Evolutionary conservation across 92 coral and sea anemone genomes (phyloP).

Genomic region (Muricea muricata): DNA sequence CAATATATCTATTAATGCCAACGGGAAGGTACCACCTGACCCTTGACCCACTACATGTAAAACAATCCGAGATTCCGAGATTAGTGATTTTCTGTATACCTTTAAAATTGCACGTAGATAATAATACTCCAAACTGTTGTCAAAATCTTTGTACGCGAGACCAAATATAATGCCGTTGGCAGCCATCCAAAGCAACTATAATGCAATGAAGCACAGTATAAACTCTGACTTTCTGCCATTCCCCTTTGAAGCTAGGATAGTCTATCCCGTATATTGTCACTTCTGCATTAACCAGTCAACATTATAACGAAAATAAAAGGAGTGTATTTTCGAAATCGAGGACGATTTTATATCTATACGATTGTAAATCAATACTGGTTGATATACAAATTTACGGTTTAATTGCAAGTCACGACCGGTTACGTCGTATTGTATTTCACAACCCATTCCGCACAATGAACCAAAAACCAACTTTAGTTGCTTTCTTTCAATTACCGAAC

Average conservation of each 20-base stretch:
- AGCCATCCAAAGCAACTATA: conserved; percentile 86
- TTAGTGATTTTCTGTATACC: no score
- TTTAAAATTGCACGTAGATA: conserved; percentile 80
- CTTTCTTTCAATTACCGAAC: neutral
- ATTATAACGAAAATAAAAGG: no score
- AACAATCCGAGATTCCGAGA: neutral
- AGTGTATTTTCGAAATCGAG: no score
- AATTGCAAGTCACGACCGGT: neutral
- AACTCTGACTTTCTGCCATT: neutral
- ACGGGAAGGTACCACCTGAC: no score
- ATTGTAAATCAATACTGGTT: neutral
- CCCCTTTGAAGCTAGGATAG: neutral
- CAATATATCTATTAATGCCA: no score
- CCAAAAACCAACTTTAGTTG: neutral
- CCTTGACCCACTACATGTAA: no score
- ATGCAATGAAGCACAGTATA: neutral
- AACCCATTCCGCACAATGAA: no score
- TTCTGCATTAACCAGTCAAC: neutral
- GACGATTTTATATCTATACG: no score
- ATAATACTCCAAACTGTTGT: conserved; percentile 63
- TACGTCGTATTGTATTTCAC: neutral
- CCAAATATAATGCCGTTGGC: conserved; percentile 79
- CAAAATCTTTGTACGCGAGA: conserved; percentile 64
- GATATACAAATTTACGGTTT: neutral
- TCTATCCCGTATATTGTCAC: neutral